Evolutionary conservation across 2,113 vertebrate genomes (phyloP), one percentile per base, ranked within the genome.

Genomic region (Alosa alosa): DNA sequence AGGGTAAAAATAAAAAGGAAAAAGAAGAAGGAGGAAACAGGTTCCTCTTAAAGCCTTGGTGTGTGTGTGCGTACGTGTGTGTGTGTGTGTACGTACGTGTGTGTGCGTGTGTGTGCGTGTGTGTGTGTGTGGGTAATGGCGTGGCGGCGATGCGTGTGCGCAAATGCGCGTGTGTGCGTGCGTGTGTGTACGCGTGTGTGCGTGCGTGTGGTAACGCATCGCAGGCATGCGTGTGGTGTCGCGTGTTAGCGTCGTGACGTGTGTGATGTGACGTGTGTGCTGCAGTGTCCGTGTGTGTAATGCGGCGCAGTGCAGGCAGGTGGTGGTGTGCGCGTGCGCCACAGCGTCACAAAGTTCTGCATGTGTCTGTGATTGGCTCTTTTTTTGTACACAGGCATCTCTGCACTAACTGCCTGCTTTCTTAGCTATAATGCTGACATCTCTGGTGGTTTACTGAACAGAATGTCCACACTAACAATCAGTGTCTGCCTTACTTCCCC

Each of bases 321-420:
- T n/a, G n/a, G n/a, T n/a, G n/a, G n/a, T n/a, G 41, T 86, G 50
- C 88, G 81, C 72, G 60, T 68, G 60, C 25, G n/a, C n/a, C n/a
- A n/a, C n/a, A n/a, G n/a, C n/a, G n/a, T 4, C 11, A 11, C 41
- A 44, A 44, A 44, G 41, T 44, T 4, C 41, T 44, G 41, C 41
- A 44, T 17, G 52, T 55, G 0, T 55, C 13, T 55, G 52, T 2
- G 52, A 18, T 55, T 75, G 68, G 55, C 55, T 57, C 18, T 57
- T 57, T 52, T 50, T 52, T 57, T 57, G 55, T 57, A 57, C 18
- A 22, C 55, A 55, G 52, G 52, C 17, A 18, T 57, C 4, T 57
- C 1, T 20, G 18, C 17, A 57, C 55, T 57, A 20, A 2, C 18
- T 20, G 55, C 55, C 55, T 57, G 55, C 17, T 20, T 22, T 57